Percentiles rank a stretch among this genome's conserved stretches.
Evolutionary conservation across 2,113 vertebrate species (phyloP).

Genomic region (Colistium nudipinnis): DNA sequence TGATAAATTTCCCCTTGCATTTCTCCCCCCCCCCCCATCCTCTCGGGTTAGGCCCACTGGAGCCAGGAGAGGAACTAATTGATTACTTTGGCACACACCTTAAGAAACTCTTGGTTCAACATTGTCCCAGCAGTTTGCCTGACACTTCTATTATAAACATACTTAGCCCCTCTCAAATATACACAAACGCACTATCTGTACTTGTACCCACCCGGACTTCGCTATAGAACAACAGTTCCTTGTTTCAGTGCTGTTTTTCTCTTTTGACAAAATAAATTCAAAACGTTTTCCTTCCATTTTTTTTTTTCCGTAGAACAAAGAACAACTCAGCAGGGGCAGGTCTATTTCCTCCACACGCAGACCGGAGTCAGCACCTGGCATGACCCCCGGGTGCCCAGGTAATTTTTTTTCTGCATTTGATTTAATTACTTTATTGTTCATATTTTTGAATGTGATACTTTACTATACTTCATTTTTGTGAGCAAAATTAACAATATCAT

Average conservation of each 20-base stretch:
- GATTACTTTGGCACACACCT: conserved; percentile 52
- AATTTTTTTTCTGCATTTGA: conserved; percentile 7
- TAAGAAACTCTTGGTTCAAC: conserved; percentile 48
- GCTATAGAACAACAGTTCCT: conserved; percentile 6
- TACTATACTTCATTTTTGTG: not conserved
- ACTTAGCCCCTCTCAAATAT: conserved; percentile 39
- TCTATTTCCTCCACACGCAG: conserved; percentile 97
- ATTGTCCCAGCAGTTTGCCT: conserved; percentile 46
- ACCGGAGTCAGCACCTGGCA: conserved; percentile 98
- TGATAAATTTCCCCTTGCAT: conserved; percentile 40
- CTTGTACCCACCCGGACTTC: conserved; percentile 25
- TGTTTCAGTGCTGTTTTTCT: conserved; percentile 9
- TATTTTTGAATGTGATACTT: conserved; percentile 3
- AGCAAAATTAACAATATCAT: not conserved
- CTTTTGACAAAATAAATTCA: not conserved
- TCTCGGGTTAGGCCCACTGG: conserved; percentile 26
- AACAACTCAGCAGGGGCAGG: conserved; percentile 96
- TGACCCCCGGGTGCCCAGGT: conserved; percentile 95
- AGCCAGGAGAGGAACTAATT: conserved; percentile 55
- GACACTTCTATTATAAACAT: conserved; percentile 62
- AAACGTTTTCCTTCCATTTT: not conserved
- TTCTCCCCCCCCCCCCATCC: conserved; percentile 29
- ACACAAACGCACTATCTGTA: conserved; percentile 30
- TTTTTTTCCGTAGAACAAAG: conserved; percentile 89
- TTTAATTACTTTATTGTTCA: not conserved